phyloP scores from a whole-genome alignment of 2,113 vertebrate genomes.

The Cavia porcellus region DNA sequence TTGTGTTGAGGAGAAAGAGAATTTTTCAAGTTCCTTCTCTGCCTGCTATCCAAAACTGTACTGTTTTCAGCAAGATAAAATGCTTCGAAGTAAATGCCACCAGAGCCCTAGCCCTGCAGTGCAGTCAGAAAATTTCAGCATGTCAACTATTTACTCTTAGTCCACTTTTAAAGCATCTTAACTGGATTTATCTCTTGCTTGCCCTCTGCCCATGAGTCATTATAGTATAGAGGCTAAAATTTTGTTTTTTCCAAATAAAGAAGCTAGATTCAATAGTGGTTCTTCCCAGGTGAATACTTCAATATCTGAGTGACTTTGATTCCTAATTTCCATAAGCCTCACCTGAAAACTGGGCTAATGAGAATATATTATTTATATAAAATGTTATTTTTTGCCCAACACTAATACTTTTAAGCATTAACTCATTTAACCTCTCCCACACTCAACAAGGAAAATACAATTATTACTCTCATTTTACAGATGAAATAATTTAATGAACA shows the following conservation, averaged over 20 bases:
- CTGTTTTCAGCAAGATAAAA: not conserved
- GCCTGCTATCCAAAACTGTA: not conserved
- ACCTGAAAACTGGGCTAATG: slow-evolving; percentile 29
- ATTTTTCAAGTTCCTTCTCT: not conserved
- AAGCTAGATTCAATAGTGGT: not conserved
- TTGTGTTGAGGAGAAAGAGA: not conserved
- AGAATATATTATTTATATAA: not conserved
- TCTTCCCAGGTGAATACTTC: not conserved
- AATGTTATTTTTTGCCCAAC: not conserved
- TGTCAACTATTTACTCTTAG: not conserved
- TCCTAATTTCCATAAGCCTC: not conserved
- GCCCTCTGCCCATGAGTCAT: not conserved
- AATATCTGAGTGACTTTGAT: not conserved
- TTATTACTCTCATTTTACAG: not conserved
- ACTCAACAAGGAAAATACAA: not conserved
- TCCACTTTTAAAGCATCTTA: not conserved
- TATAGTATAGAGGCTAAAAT: not conserved
- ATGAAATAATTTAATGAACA: not conserved
- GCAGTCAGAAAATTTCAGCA: not conserved
- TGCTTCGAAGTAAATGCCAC: not conserved
- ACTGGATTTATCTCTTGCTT: not conserved
- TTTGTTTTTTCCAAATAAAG: slow-evolving; percentile 1
- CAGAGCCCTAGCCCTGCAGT: not conserved
- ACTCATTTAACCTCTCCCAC: not conserved
- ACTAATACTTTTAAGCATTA: not conserved